Conservation (phyloP, 2,888 invertebrate genomes). For the Oxytorus armatus region DNA sequence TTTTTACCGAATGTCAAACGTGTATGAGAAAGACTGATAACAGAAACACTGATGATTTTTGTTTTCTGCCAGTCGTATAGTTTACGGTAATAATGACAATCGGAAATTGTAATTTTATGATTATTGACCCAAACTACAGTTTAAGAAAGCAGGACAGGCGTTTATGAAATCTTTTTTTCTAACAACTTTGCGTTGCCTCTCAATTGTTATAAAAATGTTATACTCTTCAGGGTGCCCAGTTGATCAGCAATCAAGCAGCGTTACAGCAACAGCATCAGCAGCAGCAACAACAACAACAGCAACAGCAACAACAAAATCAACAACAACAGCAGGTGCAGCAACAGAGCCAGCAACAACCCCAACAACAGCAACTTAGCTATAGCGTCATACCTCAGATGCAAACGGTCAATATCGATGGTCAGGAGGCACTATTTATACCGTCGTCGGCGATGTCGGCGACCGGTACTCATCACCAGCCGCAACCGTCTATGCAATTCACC, state of each 20-base stretch:
- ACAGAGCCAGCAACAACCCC: slow-evolving; percentile 85
- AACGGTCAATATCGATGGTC: slow-evolving; percentile 96
- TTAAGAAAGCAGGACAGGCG: too few species aligned
- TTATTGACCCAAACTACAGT: too few species aligned
- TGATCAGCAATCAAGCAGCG: slow-evolving; percentile 79
- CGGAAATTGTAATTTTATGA: too few species aligned
- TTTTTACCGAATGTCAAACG: too few species aligned
- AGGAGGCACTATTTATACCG: slow-evolving; percentile 96
- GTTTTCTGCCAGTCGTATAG: too few species aligned
- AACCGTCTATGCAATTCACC: slow-evolving; percentile 82
- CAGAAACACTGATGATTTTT: too few species aligned
- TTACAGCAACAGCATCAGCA: slow-evolving; percentile 84
- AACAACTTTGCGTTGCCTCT: too few species aligned
- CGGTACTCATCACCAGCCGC: slow-evolving; percentile 84
- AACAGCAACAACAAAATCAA: slow-evolving; percentile 81
- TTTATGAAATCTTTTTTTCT: too few species aligned
- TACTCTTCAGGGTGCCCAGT: slow-evolving; percentile 79
- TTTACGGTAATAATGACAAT: neutral
- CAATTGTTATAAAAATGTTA: slow-evolving; percentile 4
- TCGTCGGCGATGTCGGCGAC: slow-evolving; percentile 88
- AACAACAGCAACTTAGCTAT: slow-evolving; percentile 85
- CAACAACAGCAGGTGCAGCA: slow-evolving; percentile 78
- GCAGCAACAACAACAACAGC: slow-evolving; percentile 85
- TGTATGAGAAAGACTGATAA: too few species aligned
- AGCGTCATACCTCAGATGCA: slow-evolving; percentile 92